phyloP scores from a whole-genome alignment of 2,888 invertebrate species.

The Dasysyrphus tricinctus region DNA sequence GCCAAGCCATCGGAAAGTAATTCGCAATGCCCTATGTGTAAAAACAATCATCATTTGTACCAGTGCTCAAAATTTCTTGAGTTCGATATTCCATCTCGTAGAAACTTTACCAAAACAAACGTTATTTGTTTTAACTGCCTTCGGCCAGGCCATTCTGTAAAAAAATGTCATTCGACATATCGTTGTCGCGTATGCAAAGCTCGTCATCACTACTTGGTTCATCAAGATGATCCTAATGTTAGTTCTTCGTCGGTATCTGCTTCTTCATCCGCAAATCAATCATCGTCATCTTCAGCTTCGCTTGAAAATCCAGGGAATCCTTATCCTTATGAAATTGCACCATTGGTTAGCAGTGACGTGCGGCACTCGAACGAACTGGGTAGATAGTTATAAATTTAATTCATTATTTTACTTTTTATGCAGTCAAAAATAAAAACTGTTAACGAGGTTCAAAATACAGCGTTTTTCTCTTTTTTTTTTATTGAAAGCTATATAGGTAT shows the following conservation, averaged over 20 bases:
- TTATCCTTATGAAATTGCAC: neutral
- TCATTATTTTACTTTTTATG: no score
- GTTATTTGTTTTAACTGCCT: neutral
- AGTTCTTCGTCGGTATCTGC: neutral
- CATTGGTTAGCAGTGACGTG: no score
- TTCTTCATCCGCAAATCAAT: neutral
- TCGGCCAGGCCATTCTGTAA: neutral
- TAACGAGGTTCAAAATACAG: no score
- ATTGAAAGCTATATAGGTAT: no score
- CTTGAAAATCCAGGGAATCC: neutral
- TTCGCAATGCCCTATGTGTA: neutral
- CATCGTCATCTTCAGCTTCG: neutral
- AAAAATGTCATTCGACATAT: neutral
- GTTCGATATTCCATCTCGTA: neutral
- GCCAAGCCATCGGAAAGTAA: neutral
- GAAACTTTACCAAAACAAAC: neutral
- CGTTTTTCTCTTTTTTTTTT: no score
- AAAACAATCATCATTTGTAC: neutral
- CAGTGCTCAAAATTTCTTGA: neutral
- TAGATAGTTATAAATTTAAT: no score
- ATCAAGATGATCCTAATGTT: neutral
- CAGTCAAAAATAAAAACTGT: no score
- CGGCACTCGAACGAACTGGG: no score
- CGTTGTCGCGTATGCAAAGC: neutral
- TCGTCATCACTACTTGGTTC: neutral